Evolutionary conservation across 2,113 vertebrate species (phyloP).

Genomic region (Paracanthobrama guichenoti): DNA sequence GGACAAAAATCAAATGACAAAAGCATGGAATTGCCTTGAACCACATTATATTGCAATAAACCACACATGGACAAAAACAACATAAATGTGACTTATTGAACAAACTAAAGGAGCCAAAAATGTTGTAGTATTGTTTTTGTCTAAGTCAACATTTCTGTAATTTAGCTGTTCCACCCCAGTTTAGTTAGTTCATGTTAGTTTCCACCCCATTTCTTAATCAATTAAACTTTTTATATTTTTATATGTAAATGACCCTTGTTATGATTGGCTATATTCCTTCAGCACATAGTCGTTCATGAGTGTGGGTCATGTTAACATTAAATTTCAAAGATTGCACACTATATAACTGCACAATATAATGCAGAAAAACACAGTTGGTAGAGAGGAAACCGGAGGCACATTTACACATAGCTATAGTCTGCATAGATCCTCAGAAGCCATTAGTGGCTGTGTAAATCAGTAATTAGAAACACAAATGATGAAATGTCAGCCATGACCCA

Average conservation of each 20-base stretch:
- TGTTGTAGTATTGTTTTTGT: too few species aligned
- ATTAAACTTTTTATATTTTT: background rate
- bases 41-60: too few species aligned
- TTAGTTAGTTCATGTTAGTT: too few species aligned
- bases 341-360: background rate
- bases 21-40: too few species aligned
- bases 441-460: constrained; percentile 70
- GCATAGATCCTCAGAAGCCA: constrained; percentile 61
- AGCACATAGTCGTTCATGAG: background rate
- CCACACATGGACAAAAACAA: background rate
- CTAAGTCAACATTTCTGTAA: too few species aligned
- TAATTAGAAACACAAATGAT: constrained; percentile 72
- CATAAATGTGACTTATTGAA: background rate
- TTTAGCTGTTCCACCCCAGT: too few species aligned
- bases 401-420: constrained; percentile 61
- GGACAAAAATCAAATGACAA: too few species aligned
- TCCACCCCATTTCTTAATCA: too few species aligned
- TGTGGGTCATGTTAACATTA: background rate
- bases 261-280: background rate
- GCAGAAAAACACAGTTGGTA: background rate
- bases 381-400: constrained; percentile 56
- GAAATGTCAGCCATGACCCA: constrained; percentile 71
- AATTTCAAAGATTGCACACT: background rate
- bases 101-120: constrained; percentile 49
- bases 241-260: background rate